A percentile compares a stretch with the other conserved stretches of the same genome.
phyloP scores from a whole-genome alignment of 2,888 invertebrate genomes.

The Cantharis flavilabris region DNA sequence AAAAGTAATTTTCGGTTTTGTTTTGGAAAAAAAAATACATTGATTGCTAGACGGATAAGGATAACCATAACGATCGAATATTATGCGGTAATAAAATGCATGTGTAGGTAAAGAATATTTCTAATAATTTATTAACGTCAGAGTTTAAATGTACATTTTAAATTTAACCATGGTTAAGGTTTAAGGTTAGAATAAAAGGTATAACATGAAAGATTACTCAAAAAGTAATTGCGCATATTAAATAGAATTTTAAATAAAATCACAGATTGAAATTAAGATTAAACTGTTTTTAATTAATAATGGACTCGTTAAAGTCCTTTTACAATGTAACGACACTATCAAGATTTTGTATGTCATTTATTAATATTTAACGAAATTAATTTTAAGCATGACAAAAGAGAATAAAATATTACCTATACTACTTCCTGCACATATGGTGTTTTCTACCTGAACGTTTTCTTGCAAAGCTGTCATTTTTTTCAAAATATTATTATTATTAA shows the following conservation, averaged over 20 bases:
- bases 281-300: conserved; percentile 51
- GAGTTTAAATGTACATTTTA: neutral
- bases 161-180: neutral
- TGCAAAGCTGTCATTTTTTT: neutral
- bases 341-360: conserved; percentile 54
- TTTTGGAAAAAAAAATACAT: neutral
- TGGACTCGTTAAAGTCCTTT: conserved; percentile 48
- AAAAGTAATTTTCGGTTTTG: neutral
- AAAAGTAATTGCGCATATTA: conserved; percentile 9
- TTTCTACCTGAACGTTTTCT: conserved; percentile 46
- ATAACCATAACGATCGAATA: neutral
- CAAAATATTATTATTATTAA: neutral
- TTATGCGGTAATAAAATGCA: neutral
- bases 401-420: conserved; percentile 50
- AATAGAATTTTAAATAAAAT: conserved; percentile 39
- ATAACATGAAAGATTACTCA: neutral
- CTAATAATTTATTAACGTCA: neutral
- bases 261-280: conserved; percentile 55
- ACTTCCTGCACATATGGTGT: conserved; percentile 51
- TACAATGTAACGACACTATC: conserved; percentile 54
- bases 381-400: conserved; percentile 49
- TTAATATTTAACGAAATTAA: conserved; percentile 55
- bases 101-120: neutral
- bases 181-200: neutral
- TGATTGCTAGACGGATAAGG: neutral